Evolutionary conservation across 2,888 invertebrate genomes (phyloP), one percentile per base, ranked within the genome.

Genomic region (Chouioia cunea): DNA sequence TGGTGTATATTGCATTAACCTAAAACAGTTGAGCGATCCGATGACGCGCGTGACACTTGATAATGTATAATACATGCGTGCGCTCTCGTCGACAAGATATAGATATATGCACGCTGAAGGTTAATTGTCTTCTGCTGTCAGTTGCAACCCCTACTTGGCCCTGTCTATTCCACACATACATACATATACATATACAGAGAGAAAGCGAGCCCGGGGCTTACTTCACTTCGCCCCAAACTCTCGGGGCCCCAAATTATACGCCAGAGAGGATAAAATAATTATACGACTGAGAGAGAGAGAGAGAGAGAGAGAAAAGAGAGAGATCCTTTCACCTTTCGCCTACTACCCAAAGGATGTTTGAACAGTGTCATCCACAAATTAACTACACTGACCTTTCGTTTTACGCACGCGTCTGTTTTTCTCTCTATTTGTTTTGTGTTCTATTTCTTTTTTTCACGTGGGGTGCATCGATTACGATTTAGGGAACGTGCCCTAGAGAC

Each of bases 101-200:
- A 52, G 60, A 59, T 71, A 62, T 57, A 70, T 66, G 44, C 22
- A 83, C 83, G 36, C 80, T 82, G 82, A 83, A 83, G 81, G 81
- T 82, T 84, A 84, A 85, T 85, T 85, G 85, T 85, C 85, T 85
- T 82, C 79, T 77, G 81, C 85, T 85, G 85, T 85, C 85, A 85
- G 85, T 82, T 83, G 82, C 85, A 85, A 79, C 81, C 84, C 81
- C 83, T 77, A 82, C 84, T 84, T 82, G 81, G 79, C 74, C 80
- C 83, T 85, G 85, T 85, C 85, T 79, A 77, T 78, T 81, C 79
- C 85, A 85, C 79, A 82, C 83, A 79, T 81, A 79, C 81, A 36
- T 22, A 27, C 16, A 27, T 12, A 10, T 12, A 10, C 36, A 10
- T 12, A 82, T 83, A 79, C 81, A 36, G 36, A 27, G 27, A 18